These are phyloP conservation scores for Sebastes schlegelii DNA, from an alignment of 2,113 vertebrate genomes.

Conservation along the genomic window DNA sequence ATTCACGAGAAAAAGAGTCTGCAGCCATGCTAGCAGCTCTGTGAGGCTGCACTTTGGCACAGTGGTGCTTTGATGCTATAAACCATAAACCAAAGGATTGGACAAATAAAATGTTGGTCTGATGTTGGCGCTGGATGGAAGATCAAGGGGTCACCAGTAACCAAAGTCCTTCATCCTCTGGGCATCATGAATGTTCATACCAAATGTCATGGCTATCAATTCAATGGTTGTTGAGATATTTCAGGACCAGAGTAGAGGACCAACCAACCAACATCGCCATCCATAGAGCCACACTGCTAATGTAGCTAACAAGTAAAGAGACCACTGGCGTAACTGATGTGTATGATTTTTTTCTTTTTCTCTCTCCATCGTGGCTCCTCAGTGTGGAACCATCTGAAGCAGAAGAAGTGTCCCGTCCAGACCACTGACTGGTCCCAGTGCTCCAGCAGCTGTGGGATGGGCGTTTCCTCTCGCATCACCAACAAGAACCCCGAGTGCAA, in stretches of 20 bases:
- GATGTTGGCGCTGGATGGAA: neutral
- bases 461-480: conserved; percentile 80
- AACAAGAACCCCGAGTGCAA: conserved; percentile 85
- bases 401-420: conserved; percentile 74
- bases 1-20: neutral
- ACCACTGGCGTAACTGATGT: neutral
- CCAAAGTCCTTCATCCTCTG: neutral
- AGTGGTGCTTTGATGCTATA: neutral
- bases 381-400: conserved; percentile 70
- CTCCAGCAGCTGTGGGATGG: conserved; percentile 83
- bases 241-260: neutral
- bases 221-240: too few species aligned
- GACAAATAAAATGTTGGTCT: neutral
- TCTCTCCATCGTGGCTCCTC: neutral
- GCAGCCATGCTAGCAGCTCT: neutral
- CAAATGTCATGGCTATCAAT: too few species aligned
- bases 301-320: neutral
- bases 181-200: neutral
- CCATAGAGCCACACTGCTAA: neutral
- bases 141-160: neutral
- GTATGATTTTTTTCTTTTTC: neutral
- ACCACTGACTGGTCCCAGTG: conserved; percentile 86
- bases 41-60: too few species aligned
- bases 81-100: neutral
- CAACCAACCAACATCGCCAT: neutral